phyloP scores from a whole-genome alignment of 2,797 vertebrate genomes.

The Gouania willdenowi region DNA sequence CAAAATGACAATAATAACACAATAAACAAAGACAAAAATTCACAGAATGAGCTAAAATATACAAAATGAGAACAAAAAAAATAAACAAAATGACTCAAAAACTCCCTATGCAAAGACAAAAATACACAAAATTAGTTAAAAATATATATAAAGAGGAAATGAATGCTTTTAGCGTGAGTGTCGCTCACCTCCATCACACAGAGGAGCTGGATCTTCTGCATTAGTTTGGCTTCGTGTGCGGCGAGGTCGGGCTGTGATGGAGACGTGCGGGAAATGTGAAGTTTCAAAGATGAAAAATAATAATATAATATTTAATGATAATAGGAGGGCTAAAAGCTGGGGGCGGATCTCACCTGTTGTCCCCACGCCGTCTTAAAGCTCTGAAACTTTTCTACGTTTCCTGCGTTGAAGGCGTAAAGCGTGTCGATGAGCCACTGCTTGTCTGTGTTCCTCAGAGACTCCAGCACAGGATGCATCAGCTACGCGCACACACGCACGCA shows the following conservation, averaged over 20 bases:
- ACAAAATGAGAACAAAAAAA: too few relatives aligned
- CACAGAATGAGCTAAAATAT: too few relatives aligned
- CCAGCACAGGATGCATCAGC: slow-evolving; percentile 97
- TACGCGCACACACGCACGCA: slow-evolving; percentile 45
- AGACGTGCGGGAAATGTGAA: not conserved
- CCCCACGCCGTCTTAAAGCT: slow-evolving; percentile 90
- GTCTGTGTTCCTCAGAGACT: slow-evolving; percentile 89
- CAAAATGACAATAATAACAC: too few relatives aligned
- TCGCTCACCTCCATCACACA: slow-evolving; percentile 98
- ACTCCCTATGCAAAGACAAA: too few relatives aligned
- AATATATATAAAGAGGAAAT: too few relatives aligned
- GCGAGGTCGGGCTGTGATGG: slow-evolving; percentile 86
- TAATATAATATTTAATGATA: too few relatives aligned
- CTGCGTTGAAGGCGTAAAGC: slow-evolving; percentile 92
- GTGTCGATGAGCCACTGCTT: slow-evolving; percentile 98
- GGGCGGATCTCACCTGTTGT: slow-evolving; percentile 83
- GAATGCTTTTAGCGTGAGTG: too few relatives aligned
- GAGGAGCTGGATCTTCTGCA: slow-evolving; percentile 94
- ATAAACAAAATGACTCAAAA: too few relatives aligned
- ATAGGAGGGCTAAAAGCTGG: too few relatives aligned
- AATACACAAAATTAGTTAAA: too few relatives aligned
- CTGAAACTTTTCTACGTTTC: slow-evolving; percentile 94
- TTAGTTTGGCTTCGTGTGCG: slow-evolving; percentile 88
- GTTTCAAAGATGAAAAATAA: not conserved
- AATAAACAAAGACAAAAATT: too few relatives aligned